Evolutionary conservation across 2,113 vertebrate genomes (phyloP), one percentile per base, ranked within the genome.

Genomic region (Leucopsar rothschildi): DNA sequence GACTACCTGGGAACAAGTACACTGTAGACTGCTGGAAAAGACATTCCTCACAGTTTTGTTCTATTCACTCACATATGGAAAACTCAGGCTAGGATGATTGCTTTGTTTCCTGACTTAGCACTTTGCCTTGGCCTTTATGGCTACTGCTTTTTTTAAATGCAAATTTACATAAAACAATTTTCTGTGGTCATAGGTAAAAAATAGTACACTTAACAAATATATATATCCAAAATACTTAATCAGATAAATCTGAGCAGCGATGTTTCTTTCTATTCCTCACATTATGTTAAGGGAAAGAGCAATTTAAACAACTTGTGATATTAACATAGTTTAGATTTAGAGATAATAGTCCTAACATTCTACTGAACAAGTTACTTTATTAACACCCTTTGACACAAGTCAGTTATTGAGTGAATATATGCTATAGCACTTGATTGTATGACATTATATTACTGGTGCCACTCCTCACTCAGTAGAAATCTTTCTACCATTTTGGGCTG

Each of bases 331-430:
- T 75, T 65, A 60, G n/a, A 49, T 52, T 65, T 53, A 75, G 33
- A 68, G 49, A 59, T 15, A 75, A 63, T 79, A 75, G 28, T 88
- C 25, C 6, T 57, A 65, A 63, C 75, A 44, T 45, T 87, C 20
- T 82, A 55, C 39, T 39, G 71, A 52, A 12, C 0, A 1, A 60
- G 5, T 52, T 42, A 50, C 12, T 81, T 86, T 23, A 61, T 70
- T 55, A 60, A 49, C 19, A 73, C n/a, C 11, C 10, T 63, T 81
- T 0, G 0, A 23, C 28, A 50, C 0, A 4, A 53, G 40, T 24
- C 45, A 61, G 24, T 31, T 81, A 40, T 15, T 20, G 66, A 73
- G 8, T 68, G 12, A 79, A 29, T 24, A 47, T 23, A 35, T 24
- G 37, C 39, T 50, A 50, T 13, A 35, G 1, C 9, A 59, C 49